Percentiles rank a stretch among this genome's conserved stretches.
These are phyloP conservation scores for Muschampia plurimacula DNA, from an alignment of 2,888 invertebrate species.

Conservation along the genomic window DNA sequence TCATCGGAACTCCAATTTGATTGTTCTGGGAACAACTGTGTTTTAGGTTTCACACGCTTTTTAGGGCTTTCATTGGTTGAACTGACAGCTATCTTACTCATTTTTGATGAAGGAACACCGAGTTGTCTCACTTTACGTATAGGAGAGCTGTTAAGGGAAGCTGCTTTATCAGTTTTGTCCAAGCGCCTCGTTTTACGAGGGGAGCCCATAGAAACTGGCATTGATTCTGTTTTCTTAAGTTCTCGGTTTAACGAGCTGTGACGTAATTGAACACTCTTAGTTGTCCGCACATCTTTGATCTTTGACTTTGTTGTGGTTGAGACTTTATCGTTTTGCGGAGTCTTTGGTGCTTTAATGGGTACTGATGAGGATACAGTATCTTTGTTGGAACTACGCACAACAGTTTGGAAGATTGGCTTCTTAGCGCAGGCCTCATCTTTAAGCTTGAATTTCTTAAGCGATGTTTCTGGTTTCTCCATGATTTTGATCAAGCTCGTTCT, in stretches of 20 bases:
- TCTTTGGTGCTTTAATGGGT: conserved; percentile 56
- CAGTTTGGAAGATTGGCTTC: conserved; percentile 79
- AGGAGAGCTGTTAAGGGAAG: conserved; percentile 78
- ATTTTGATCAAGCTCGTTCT: conserved; percentile 66
- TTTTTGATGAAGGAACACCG: conserved; percentile 65
- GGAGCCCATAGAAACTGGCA: conserved; percentile 72
- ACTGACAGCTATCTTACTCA: conserved; percentile 61
- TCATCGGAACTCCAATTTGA: conserved; percentile 66
- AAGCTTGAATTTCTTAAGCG: conserved; percentile 63
- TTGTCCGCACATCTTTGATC: conserved; percentile 67
- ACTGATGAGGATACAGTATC: conserved; percentile 70
- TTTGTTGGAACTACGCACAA: conserved; percentile 69
- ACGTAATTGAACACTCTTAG: conserved; percentile 69
- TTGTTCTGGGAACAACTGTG: conserved; percentile 60
- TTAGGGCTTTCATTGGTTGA: conserved; percentile 76
- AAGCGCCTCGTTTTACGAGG: conserved; percentile 78
- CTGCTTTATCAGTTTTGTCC: conserved; percentile 78
- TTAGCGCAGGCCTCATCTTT: conserved; percentile 63
- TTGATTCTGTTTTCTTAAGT: conserved; percentile 65
- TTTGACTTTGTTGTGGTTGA: conserved; percentile 64
- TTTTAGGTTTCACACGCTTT: conserved; percentile 69
- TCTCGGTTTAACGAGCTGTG: conserved; percentile 78
- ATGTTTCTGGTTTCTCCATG: conserved; percentile 73
- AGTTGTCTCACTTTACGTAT: conserved; percentile 80
- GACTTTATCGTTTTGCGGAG: conserved; percentile 65